Percentiles rank a stretch among this genome's conserved stretches.
Evolutionary conservation across 2,797 vertebrate genomes (phyloP).

Genomic region (Sparus aurata): DNA sequence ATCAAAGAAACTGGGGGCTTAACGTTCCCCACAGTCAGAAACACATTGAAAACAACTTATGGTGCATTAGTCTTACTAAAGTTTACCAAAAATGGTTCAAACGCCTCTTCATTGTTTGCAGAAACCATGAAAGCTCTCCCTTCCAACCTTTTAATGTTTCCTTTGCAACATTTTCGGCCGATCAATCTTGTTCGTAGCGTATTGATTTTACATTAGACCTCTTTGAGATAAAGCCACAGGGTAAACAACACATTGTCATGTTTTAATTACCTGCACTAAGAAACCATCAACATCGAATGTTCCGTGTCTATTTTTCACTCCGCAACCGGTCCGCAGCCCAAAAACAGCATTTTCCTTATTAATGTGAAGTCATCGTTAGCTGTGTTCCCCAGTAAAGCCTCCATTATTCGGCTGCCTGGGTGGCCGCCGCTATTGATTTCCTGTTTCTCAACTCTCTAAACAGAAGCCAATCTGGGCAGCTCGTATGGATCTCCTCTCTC

Average conservation of each 20-base stretch:
- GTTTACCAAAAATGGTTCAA: neutral
- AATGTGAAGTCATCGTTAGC: conserved; percentile 49
- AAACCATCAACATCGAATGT: neutral
- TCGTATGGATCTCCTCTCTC: conserved; percentile 48
- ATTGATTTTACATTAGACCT: conserved; percentile 22
- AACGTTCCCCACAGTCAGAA: neutral
- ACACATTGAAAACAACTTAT: neutral
- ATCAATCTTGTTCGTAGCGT: neutral
- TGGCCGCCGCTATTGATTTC: conserved; percentile 75
- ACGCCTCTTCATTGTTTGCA: neutral
- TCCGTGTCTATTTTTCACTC: neutral
- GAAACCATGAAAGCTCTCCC: neutral
- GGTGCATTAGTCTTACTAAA: neutral
- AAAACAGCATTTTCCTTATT: conserved; percentile 47
- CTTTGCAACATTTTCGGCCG: neutral
- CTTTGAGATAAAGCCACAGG: neutral
- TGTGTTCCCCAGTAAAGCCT: conserved; percentile 46
- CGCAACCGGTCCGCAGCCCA: neutral
- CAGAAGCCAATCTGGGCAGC: conserved; percentile 63
- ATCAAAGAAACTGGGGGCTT: neutral
- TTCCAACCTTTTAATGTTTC: neutral
- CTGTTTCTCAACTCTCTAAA: conserved; percentile 65
- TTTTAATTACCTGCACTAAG: conserved; percentile 17
- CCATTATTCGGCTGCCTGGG: conserved; percentile 58
- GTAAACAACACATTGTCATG: conserved; percentile 3